A percentile compares a stretch with the other conserved stretches of the same genome.
These are phyloP conservation scores for Pterocles orientalis DNA, from an alignment of 2,113 vertebrate species.

Conservation along the genomic window DNA sequence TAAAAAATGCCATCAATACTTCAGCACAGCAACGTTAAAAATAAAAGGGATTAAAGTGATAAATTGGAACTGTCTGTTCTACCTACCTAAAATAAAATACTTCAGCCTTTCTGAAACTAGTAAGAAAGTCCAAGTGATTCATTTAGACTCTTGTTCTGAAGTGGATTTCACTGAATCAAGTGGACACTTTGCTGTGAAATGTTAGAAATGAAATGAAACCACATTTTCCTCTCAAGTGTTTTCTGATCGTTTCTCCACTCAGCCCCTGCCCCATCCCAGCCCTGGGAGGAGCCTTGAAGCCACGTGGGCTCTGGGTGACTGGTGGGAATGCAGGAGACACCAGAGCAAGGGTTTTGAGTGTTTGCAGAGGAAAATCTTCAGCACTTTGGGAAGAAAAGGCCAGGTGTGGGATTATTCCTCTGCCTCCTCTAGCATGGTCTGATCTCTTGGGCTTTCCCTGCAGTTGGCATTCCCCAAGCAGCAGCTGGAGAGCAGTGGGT, in stretches of 20 bases:
- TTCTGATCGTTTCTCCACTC: not conserved
- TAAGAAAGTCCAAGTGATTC: not conserved
- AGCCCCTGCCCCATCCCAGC: not conserved
- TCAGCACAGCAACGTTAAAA: not conserved
- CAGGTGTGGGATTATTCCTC: not conserved
- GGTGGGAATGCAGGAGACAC: not conserved
- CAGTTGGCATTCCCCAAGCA: not conserved
- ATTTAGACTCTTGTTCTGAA: not conserved
- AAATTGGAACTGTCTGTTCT: not conserved
- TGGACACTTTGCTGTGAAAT: not conserved
- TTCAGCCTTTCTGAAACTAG: not conserved
- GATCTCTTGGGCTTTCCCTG: not conserved
- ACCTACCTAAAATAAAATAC: not conserved
- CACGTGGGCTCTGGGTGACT: not conserved
- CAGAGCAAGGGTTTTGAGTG: not conserved
- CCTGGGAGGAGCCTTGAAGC: not conserved
- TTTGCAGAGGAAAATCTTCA: not conserved
- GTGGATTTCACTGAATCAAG: not conserved
- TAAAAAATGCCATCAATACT: not conserved
- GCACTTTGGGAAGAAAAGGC: accelerated
- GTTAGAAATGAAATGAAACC: not conserved
- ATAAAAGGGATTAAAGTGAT: not conserved
- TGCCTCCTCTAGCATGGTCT: not conserved
- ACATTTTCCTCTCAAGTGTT: not conserved
- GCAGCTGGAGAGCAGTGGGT: not conserved